Evolutionary conservation across 2,888 invertebrate genomes (phyloP), one percentile per base, ranked within the genome.

Genomic region (Epinotia brunnichana): DNA sequence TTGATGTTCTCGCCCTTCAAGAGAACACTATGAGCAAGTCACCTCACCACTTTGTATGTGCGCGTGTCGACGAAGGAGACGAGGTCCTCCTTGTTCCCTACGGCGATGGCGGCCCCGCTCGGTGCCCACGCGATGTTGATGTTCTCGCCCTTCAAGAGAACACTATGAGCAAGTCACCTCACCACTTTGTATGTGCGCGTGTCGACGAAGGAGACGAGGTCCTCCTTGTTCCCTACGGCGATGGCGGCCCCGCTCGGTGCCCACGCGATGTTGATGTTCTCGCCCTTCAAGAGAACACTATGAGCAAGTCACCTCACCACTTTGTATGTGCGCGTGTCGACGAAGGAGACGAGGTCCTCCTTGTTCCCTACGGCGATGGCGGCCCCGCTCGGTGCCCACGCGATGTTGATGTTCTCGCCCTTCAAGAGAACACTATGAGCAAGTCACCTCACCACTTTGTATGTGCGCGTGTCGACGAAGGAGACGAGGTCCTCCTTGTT

Each of bases 1-100:
- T 99, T 99, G 66, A 99, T 99, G 88, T 99, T 99, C 90, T 99
- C 99, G 0, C 99, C 99, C n/a, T n/a, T n/a, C n/a, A n/a, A n/a
- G n/a, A n/a, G n/a, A n/a, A n/a, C n/a, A n/a, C n/a, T n/a, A n/a
- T n/a, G n/a, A n/a, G n/a, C n/a, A n/a, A 7, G 7, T 0, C 17
- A 4, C 19, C 86, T 75, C 74, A 85, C 98, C 96, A 94, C 97
- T 97, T 92, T 92, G 84, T 97, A 96, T 1, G 96, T 97, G 75
- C 97, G 94, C 0, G 97, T 96, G 87, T 99, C 99, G 74, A 99
- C 98, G 82, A 99, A 99, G 0, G 99, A 98, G 2, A 99, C 97
- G 0, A 99, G 94, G 87, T 99, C 99, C 85, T 99, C 99, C 86
- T 99, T 99, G 89, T 99, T 99, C 0, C 99, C 99, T 0, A 99